These are phyloP conservation scores for Corythoichthys intestinalis DNA, from an alignment of 2,113 vertebrate genomes.

Conservation along the genomic window DNA sequence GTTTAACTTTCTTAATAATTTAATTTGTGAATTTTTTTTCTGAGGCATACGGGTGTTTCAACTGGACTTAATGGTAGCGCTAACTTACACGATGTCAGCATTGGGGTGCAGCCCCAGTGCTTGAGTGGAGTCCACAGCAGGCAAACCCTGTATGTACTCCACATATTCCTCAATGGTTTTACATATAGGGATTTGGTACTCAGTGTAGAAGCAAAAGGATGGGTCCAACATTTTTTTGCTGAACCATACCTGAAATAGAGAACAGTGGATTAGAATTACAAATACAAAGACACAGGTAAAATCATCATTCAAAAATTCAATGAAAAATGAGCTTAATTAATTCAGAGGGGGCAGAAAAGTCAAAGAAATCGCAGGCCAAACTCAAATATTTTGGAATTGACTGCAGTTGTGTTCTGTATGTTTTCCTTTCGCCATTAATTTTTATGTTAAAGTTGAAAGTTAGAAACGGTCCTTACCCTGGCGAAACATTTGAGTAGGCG, in stretches of 20 bases:
- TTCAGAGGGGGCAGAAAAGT: too few relatives aligned
- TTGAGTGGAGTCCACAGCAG: constrained; percentile 35
- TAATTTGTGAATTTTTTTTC: too few relatives aligned
- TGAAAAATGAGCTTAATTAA: too few relatives aligned
- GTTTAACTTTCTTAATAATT: too few relatives aligned
- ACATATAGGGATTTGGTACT: constrained; percentile 43
- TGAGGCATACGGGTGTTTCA: too few relatives aligned
- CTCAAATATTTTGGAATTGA: too few relatives aligned
- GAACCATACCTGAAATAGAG: constrained; percentile 45
- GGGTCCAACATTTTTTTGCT: constrained; percentile 45
- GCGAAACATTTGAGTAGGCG: constrained; percentile 81
- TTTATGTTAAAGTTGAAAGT: background rate
- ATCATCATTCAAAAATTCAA: background rate
- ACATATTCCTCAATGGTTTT: constrained; percentile 44
- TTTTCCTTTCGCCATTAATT: too few relatives aligned
- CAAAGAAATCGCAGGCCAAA: too few relatives aligned
- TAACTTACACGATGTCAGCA: constrained; percentile 47
- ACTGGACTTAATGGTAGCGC: too few relatives aligned
- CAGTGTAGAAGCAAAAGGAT: constrained; percentile 39
- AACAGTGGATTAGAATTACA: background rate
- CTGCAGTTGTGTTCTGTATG: too few relatives aligned
- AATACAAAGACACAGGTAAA: background rate
- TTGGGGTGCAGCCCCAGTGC: constrained; percentile 44
- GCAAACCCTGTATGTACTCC: constrained; percentile 34
- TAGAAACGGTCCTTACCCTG: constrained; percentile 35